These are phyloP conservation scores for Calidris pugnax DNA, from an alignment of 2,113 vertebrate genomes.

Conservation along the genomic window DNA sequence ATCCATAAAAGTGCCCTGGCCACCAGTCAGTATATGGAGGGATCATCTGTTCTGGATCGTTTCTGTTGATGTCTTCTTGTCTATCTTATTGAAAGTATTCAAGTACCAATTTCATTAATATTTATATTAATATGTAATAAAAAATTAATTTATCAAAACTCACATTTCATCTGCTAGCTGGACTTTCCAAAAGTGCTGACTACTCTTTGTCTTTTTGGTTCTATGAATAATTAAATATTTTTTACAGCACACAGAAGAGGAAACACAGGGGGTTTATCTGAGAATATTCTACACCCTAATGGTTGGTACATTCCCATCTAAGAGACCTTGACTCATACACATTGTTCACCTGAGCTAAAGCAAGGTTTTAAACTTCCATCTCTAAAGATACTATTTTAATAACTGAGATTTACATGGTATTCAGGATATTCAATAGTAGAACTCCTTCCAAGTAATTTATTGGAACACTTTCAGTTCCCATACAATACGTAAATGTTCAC, in stretches of 20 bases:
- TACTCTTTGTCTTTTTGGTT: background rate
- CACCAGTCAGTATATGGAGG: background rate
- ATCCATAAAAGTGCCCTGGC: background rate
- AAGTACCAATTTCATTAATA: background rate
- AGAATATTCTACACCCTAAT: background rate
- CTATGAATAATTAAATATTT: background rate
- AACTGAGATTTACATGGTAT: background rate
- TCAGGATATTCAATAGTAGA: background rate
- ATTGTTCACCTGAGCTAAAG: background rate
- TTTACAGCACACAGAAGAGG: background rate
- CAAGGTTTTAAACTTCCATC: background rate
- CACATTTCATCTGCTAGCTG: background rate
- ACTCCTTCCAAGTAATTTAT: background rate
- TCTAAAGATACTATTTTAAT: background rate
- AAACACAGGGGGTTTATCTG: background rate
- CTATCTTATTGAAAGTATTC: background rate
- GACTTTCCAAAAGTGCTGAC: background rate
- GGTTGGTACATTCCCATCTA: background rate
- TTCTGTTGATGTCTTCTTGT: background rate
- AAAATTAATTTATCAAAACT: background rate
- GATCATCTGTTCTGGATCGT: background rate
- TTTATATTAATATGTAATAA: too few species aligned
- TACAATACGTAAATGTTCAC: background rate
- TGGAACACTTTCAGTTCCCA: background rate
- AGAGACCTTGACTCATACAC: background rate